These are phyloP conservation scores for Alectoris magna DNA, from an alignment of 2,797 vertebrate genomes.

Conservation along the genomic window DNA sequence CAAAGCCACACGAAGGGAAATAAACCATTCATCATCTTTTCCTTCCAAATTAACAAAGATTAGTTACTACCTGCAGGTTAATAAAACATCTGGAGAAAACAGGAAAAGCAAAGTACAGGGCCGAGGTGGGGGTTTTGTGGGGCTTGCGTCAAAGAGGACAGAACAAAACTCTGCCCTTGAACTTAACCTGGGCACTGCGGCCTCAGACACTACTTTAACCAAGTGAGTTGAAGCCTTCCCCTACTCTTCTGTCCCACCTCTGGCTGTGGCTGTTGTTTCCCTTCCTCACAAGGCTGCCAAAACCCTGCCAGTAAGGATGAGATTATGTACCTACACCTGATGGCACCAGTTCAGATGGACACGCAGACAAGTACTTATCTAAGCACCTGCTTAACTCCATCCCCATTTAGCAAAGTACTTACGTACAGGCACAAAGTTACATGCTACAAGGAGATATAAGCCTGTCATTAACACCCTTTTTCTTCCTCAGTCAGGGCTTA, in stretches of 20 bases:
- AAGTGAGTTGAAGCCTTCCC: background rate
- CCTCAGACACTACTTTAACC: background rate
- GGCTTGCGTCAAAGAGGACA: background rate
- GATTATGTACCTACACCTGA: background rate
- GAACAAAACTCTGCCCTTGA: background rate
- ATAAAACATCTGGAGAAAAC: background rate
- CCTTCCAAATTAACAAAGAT: background rate
- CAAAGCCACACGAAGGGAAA: background rate
- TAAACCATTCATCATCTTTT: background rate
- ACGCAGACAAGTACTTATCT: constrained; percentile 19
- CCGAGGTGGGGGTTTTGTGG: background rate
- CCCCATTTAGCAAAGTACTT: constrained; percentile 59
- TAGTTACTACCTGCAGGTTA: background rate
- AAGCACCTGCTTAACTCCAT: constrained; percentile 53
- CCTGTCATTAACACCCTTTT: constrained; percentile 3
- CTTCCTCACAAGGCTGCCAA: rapidly evolving
- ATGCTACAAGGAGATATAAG: background rate
- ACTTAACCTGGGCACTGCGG: background rate
- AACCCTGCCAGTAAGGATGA: background rate
- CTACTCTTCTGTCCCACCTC: background rate
- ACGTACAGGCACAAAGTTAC: background rate
- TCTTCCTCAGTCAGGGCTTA: background rate
- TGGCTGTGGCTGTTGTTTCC: background rate
- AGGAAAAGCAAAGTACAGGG: background rate
- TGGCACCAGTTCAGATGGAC: constrained; percentile 7